Evolutionary conservation across 2,888 invertebrate species (phyloP).

Genomic region (Proisotoma minuta): DNA sequence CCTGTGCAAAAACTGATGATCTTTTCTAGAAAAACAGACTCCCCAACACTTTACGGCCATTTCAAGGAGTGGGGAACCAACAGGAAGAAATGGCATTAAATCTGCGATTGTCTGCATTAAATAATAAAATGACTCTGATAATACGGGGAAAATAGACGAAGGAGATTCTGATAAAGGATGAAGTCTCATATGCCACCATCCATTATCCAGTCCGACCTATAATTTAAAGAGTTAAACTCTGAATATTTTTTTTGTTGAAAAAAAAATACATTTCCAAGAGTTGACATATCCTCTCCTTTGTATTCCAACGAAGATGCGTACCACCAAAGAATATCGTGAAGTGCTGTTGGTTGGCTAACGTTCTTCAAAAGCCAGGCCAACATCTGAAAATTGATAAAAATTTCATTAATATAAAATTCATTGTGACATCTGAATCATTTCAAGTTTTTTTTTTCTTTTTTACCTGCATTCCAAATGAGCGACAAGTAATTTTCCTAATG

Average conservation of each 20-base stretch:
- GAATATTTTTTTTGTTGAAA: background rate
- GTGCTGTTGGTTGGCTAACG: conserved; percentile 81
- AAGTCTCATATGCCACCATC: conserved; percentile 47
- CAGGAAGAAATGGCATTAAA: conserved; percentile 79
- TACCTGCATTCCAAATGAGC: conserved; percentile 83
- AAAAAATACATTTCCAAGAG: conserved; percentile 25
- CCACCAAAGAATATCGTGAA: conserved; percentile 97
- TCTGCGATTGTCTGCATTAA: conserved; percentile 87
- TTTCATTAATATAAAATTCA: background rate
- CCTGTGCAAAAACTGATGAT: conserved; percentile 82
- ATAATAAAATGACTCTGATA: conserved; percentile 73
- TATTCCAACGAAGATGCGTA: conserved; percentile 72
- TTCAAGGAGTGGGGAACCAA: conserved; percentile 80
- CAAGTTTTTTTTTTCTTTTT: conserved; percentile 1
- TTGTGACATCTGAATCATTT: background rate
- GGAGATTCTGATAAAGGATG: conserved; percentile 45
- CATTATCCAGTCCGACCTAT: conserved; percentile 44
- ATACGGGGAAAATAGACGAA: conserved; percentile 47
- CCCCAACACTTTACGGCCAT: conserved; percentile 94
- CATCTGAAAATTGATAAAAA: conserved; percentile 56
- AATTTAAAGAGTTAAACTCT: background rate
- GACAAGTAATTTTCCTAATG: conserved; percentile 60
- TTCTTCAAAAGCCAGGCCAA: conserved; percentile 91
- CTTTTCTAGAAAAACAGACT: conserved; percentile 77
- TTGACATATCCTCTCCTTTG: conserved; percentile 37